Evolutionary conservation across 2,797 vertebrate genomes (phyloP).

Genomic region (Cynopterus sphinx): DNA sequence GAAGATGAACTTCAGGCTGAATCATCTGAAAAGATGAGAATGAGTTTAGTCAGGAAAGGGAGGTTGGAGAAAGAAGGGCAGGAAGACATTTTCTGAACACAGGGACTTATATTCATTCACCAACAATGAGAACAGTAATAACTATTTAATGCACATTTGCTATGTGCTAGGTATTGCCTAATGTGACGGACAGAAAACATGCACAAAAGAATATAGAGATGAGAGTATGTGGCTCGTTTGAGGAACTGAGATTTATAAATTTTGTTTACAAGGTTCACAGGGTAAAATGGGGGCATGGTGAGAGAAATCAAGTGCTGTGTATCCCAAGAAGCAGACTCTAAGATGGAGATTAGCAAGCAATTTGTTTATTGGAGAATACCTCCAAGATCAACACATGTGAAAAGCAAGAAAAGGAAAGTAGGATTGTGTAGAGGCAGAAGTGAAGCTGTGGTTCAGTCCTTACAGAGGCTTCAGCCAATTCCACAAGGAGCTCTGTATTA

Average conservation of each 20-base stretch:
- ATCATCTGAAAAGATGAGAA: background rate
- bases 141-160: background rate
- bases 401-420: too few relatives aligned
- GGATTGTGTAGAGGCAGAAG: background rate
- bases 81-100: background rate
- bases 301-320: background rate
- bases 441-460: rapidly evolving
- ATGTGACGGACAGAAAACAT: background rate
- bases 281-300: background rate
- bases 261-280: background rate
- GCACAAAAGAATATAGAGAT: background rate
- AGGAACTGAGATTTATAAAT: background rate
- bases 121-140: background rate
- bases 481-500: background rate
- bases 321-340: background rate
- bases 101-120: background rate
- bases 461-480: background rate
- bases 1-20: background rate
- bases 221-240: background rate
- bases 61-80: background rate
- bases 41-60: background rate
- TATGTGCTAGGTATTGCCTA: background rate
- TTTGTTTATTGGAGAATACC: background rate
- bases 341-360: background rate
- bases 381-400: background rate